Base-by-base conservation (phyloP, 2,797 vertebrate species). In the Aselliscus stoliczkanus region DNA sequence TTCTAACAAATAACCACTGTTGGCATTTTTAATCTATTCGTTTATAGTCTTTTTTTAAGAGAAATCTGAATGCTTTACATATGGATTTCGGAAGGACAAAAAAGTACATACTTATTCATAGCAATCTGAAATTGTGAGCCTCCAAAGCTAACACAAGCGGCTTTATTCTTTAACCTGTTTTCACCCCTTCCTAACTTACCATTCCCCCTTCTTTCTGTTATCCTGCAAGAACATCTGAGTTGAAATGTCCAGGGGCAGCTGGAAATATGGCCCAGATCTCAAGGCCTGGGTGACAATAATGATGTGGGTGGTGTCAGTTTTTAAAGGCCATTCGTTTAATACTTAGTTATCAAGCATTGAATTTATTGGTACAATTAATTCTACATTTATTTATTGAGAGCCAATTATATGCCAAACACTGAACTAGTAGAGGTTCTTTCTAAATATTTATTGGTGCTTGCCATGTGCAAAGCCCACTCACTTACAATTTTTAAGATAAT, bases 281-380 rank as follows among this genome's bases (percentile, higher is more conserved):
- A 77, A 62, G 60, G 27, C 21, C 69, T 39, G 27, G 42, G 52
- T 86, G 37, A 73, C 23, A 1, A 34, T 82, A 91, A 47, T 86
- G 64, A 72, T 73, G 20, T 67, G 34, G 73, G 67, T 88, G 54
- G 44, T 88, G 23, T 79, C 60, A 85, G 70, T 42, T 75, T 86
- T 79, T 86, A 90, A 88, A 82, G 60, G 64, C 20, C 15, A 60
- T 94, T 95, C 31, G 84, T 64, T 89, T 81, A 87, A 39, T 31
- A 75, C 67, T 42, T 52, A 70, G 44, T 91, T 90, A 79, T 56
- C 79, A 87, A 93, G 39, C 70, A 89, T 47, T 62, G 52, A 84
- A 76, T 82, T 90, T 90, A 72, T 93, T 88, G 76, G 47, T 90
- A 58, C 31, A 90, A 21, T 92, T 85, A 90, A 82, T 88, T 89